phyloP scores from a whole-genome alignment of 2,888 invertebrate genomes.

The Meteorus colon region DNA sequence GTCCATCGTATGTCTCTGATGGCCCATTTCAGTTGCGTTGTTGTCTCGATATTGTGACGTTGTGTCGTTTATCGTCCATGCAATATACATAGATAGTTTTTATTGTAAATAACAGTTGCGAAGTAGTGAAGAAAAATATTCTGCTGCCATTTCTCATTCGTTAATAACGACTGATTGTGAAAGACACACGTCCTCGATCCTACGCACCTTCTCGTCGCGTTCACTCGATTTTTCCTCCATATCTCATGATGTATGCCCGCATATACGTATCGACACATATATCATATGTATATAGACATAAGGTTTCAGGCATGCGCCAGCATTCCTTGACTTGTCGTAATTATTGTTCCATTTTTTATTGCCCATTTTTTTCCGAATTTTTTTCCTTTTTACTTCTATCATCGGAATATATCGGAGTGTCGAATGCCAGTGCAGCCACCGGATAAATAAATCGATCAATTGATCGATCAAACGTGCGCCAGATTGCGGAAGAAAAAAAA shows the following conservation, averaged over 20 bases:
- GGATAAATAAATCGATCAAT: slow-evolving; percentile 34
- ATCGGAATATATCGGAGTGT: slow-evolving; percentile 8
- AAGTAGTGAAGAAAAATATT: slow-evolving; percentile 33
- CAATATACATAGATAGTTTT: neutral
- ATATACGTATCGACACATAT: slow-evolving; percentile 1
- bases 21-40: slow-evolving; percentile 15
- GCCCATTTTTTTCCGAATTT: neutral
- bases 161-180: slow-evolving; percentile 37
- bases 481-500: neutral
- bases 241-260: slow-evolving; percentile 5
- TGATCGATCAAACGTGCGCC: slow-evolving; percentile 18
- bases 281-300: neutral
- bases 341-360: slow-evolving; percentile 33
- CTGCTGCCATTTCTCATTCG: slow-evolving; percentile 41
- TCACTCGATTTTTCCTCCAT: slow-evolving; percentile 22
- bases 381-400: neutral
- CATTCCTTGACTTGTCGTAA: slow-evolving; percentile 35
- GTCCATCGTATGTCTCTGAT: neutral
- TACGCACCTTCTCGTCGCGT: slow-evolving; percentile 28
- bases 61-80: slow-evolving; percentile 2
- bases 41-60: neutral
- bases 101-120: neutral
- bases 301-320: slow-evolving; percentile 29
- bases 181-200: slow-evolving; percentile 43
- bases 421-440: neutral